Evolutionary conservation across 2,888 invertebrate species (phyloP), one percentile per base, ranked within the genome.

Genomic region (Lamellibrachia satsuma): DNA sequence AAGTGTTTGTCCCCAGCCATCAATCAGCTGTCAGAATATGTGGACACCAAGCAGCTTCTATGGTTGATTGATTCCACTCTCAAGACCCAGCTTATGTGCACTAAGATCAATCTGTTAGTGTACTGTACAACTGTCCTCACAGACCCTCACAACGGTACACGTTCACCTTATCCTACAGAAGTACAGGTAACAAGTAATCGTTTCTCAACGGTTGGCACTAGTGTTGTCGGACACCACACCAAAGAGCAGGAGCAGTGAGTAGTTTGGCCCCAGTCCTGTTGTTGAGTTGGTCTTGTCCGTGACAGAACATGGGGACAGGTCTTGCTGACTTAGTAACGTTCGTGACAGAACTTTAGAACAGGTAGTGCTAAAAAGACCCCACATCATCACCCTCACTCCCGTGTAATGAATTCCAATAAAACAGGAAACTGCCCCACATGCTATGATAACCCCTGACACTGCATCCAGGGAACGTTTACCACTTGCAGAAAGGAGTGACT

Each of bases 391-490:
- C 55, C 15, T 22, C 4, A 22, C 4, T 22, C 75, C 75, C 75
- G 22, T 75, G 75, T 6, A 75, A 75, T 6, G 75, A 39, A 75
- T 11, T 15, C 15, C 11, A 22, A 22, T 6, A 15, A 75, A 75
- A 75, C 75, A 75, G 75, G 75, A 75, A 75, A n/a, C 75, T 75
- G 60, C 75, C 75, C 75, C 75, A 75, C 75, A 75, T 75, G 75
- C 75, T 75, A 22, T 22, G 75, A 75, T 75, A 75, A 75, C 75
- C 75, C 75, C 75, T 75, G 22, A 75, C 75, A 3, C 75, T 22
- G 75, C 75, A 15, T 6, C 6, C 75, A 15, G 22, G 15, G 75
- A 39, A 15, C 22, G 6, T 75, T 15, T 22, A 75, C 75, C 75
- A 11, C 75, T 15, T 22, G 75, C 22, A 22, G 22, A 22, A 75